Evolutionary conservation across 2,888 invertebrate species (phyloP).

Genomic region (Leptodirus hochenwartii): DNA sequence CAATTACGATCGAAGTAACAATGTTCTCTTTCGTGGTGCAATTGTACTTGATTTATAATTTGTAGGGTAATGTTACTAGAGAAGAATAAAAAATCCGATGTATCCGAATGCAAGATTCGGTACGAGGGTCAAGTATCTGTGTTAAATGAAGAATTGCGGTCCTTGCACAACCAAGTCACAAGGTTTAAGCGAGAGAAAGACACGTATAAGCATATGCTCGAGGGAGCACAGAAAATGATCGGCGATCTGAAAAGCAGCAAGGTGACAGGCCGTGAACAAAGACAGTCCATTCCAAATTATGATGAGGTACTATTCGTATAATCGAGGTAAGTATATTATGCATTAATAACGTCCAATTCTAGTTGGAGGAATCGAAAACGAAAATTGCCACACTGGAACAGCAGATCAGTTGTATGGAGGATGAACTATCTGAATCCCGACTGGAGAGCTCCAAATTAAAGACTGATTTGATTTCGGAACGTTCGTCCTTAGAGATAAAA

Average conservation of each 20-base stretch:
- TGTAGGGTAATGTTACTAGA: slow-evolving; percentile 38
- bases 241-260: slow-evolving; percentile 49
- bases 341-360: slow-evolving; percentile 8
- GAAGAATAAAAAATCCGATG: slow-evolving; percentile 55
- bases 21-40: slow-evolving; percentile 7
- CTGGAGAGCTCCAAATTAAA: slow-evolving; percentile 67
- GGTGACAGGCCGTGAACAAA: slow-evolving; percentile 30
- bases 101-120: slow-evolving; percentile 62
- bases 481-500: slow-evolving; percentile 71
- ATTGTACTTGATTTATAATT: slow-evolving; percentile 7
- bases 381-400: slow-evolving; percentile 61
- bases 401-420: slow-evolving; percentile 70
- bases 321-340: slow-evolving; percentile 9
- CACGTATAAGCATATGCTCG: slow-evolving; percentile 76
- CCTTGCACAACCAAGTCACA: slow-evolving; percentile 60
- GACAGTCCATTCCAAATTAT: slow-evolving; percentile 33
- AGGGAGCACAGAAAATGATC: slow-evolving; percentile 70
- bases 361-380: slow-evolving; percentile 50
- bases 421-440: slow-evolving; percentile 71
- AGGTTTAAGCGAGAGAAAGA: slow-evolving; percentile 77
- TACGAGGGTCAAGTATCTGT: slow-evolving; percentile 72
- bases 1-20: slow-evolving; percentile 44
- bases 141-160: slow-evolving; percentile 65
- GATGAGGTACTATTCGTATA: slow-evolving; percentile 38
- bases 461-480: slow-evolving; percentile 78